A percentile compares a stretch with the other conserved stretches of the same genome.
These are phyloP conservation scores for Gymnogyps californianus DNA, from an alignment of 2,113 vertebrate species.

Conservation along the genomic window DNA sequence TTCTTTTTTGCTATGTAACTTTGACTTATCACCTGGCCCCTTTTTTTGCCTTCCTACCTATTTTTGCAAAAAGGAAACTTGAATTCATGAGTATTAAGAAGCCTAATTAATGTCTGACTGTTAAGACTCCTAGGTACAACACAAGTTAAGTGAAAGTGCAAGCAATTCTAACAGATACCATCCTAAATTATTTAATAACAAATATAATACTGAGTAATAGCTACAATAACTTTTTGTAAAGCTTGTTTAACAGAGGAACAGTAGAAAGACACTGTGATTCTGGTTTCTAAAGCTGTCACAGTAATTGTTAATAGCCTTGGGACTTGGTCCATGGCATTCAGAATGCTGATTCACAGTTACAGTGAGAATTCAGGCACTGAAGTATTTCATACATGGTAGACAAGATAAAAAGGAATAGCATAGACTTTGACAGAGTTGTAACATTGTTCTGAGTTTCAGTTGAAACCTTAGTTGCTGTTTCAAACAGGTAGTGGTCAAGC, in stretches of 20 bases:
- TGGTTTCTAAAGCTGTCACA: not conserved
- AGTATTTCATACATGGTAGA: not conserved
- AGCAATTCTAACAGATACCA: not conserved
- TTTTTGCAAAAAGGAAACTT: not conserved
- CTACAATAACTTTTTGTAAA: not conserved
- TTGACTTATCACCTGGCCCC: not conserved
- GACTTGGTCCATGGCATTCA: not conserved
- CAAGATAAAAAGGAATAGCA: not conserved
- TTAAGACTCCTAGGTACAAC: not conserved
- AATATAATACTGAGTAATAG: not conserved
- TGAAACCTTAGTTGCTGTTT: not conserved
- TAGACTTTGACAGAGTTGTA: not conserved
- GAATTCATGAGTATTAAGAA: not conserved
- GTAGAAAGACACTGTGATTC: not conserved
- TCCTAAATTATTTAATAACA: not conserved
- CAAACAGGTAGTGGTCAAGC: not conserved
- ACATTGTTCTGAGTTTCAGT: not conserved
- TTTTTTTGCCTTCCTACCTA: not conserved
- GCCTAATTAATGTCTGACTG: not conserved
- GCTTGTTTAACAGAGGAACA: not conserved
- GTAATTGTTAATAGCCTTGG: not conserved
- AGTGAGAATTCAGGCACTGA: not conserved
- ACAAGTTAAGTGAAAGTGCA: not conserved
- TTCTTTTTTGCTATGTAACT: not conserved
- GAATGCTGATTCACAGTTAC: not conserved